Percentiles rank a stretch among this genome's conserved stretches.
phyloP scores from a whole-genome alignment of 1,140 invertebrate species.

The Stegodyphus dumicola region DNA sequence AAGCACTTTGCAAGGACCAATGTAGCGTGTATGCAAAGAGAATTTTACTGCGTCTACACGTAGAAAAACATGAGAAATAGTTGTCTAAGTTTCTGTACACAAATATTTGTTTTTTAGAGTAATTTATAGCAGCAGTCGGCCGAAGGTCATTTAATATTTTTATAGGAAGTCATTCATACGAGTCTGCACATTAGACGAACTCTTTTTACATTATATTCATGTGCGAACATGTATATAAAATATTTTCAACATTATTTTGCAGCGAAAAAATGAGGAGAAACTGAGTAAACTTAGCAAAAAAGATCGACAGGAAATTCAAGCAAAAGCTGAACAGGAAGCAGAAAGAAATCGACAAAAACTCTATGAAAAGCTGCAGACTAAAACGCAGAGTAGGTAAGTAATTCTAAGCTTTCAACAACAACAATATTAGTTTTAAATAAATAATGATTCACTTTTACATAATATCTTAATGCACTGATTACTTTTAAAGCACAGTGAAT shows the following conservation, averaged over 20 bases:
- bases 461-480: neutral
- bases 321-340: slow-evolving; percentile 17
- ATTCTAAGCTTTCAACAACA: neutral
- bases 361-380: slow-evolving; percentile 26
- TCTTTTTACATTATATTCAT: too few species aligned
- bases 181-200: too few species aligned
- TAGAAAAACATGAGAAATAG: too few species aligned
- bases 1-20: too few species aligned
- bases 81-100: too few species aligned
- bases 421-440: neutral
- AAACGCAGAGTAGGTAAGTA: slow-evolving; percentile 20
- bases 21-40: too few species aligned
- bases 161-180: too few species aligned
- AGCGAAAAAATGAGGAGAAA: slow-evolving; percentile 43
- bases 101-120: too few species aligned
- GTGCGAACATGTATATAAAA: too few species aligned
- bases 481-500: neutral
- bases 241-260: slow-evolving; percentile 4
- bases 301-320: slow-evolving; percentile 34
- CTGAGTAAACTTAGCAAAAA: slow-evolving; percentile 39
- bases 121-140: too few species aligned
- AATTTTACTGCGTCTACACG: too few species aligned
- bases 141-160: too few species aligned
- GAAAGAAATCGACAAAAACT: slow-evolving; percentile 41
- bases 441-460: neutral